A percentile compares a stretch with the other conserved stretches of the same genome.
phyloP scores from a whole-genome alignment of 1,140 invertebrate genomes.

The Nasonia vitripennis region DNA sequence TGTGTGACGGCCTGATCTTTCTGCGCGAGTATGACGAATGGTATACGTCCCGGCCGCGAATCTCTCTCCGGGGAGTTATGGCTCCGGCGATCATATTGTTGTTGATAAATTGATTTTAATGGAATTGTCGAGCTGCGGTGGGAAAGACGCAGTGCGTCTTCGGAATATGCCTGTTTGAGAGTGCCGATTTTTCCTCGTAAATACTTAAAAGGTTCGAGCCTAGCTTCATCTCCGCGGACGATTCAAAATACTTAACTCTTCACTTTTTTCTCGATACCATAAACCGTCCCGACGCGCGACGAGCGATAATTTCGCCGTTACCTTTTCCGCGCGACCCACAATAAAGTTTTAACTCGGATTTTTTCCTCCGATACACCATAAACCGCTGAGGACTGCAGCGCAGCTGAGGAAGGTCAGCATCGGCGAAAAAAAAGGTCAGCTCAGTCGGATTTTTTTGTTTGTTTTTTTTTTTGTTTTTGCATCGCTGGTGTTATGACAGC shows the following conservation, averaged over 20 bases:
- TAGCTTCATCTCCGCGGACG: too few relatives aligned
- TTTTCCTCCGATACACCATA: neutral
- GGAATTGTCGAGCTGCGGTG: neutral
- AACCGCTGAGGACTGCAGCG: neutral
- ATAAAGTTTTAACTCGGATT: constrained; percentile 36
- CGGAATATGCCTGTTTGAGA: neutral
- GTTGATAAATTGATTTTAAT: neutral
- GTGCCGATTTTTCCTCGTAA: too few relatives aligned
- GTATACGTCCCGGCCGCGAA: constrained; percentile 12
- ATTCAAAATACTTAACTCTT: constrained; percentile 30
- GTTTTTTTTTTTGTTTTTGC: neutral
- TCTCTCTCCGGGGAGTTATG: constrained; percentile 21
- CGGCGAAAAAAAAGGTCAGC: neutral
- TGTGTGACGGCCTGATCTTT: neutral
- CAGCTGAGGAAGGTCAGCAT: neutral
- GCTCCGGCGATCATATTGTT: neutral
- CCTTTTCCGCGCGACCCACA: neutral
- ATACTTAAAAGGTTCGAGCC: too few relatives aligned
- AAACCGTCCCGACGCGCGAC: neutral
- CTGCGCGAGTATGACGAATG: constrained; percentile 8
- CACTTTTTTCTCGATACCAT: neutral
- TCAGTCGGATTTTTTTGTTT: too few relatives aligned
- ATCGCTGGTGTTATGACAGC: neutral
- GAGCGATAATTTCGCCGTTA: neutral
- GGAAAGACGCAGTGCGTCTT: neutral